Evolutionary conservation across 2,888 invertebrate genomes (phyloP).

Genomic region (Dynastes tityus): DNA sequence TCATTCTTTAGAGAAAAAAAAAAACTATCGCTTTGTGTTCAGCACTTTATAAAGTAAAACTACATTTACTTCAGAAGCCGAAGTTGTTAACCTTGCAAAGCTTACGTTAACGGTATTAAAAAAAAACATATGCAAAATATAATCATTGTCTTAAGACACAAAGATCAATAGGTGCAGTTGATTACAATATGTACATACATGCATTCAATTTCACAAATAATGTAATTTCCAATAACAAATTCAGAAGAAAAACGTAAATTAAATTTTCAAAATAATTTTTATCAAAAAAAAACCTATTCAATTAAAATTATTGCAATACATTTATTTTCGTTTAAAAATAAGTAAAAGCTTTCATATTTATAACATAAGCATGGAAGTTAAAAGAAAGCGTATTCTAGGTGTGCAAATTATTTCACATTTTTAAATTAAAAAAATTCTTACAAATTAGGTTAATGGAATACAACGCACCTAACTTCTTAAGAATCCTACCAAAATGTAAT

Average conservation of each 20-base stretch:
- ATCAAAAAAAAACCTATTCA: too few species aligned
- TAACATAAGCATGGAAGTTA: background rate
- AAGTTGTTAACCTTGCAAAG: slow-evolving; percentile 34
- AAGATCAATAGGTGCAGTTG: background rate
- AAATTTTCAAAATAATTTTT: too few species aligned
- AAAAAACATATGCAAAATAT: slow-evolving; percentile 6
- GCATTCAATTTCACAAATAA: background rate
- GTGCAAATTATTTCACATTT: background rate
- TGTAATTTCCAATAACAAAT: background rate
- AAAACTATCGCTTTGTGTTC: slow-evolving; percentile 2
- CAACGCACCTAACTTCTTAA: background rate
- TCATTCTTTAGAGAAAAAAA: background rate
- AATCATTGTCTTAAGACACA: slow-evolving; percentile 7
- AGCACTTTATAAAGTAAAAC: slow-evolving; percentile 18
- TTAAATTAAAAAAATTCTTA: background rate
- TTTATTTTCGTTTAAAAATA: background rate
- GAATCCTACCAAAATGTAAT: slow-evolving; percentile 3
- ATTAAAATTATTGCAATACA: too few species aligned
- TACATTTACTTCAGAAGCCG: slow-evolving; percentile 25
- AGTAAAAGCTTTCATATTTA: background rate
- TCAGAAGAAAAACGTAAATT: too few species aligned
- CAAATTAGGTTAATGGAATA: background rate
- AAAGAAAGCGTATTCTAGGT: background rate
- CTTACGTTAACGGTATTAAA: slow-evolving; percentile 28
- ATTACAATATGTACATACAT: background rate